Percentiles rank a stretch among this genome's conserved stretches.
These are phyloP conservation scores for Thymelicus lineola DNA, from an alignment of 2,888 invertebrate species.

Conservation along the genomic window DNA sequence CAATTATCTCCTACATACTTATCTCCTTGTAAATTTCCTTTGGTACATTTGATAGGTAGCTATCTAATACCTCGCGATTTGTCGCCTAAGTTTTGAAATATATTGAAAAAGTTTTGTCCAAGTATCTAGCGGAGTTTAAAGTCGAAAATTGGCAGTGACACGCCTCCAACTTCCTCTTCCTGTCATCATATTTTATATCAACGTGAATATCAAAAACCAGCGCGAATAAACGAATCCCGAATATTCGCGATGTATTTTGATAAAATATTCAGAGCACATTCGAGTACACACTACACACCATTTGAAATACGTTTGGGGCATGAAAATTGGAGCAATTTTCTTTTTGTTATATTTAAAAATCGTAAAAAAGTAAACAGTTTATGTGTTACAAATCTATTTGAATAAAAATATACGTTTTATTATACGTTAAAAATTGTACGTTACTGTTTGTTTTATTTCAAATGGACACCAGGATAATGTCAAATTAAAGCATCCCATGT, in stretches of 20 bases:
- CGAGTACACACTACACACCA: background rate
- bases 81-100: conserved; percentile 39
- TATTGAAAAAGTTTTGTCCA: conserved; percentile 43
- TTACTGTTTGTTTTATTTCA: no score
- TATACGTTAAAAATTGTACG: no score
- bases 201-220: conserved; percentile 31
- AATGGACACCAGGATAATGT: no score
- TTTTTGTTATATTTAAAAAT: background rate
- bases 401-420: no score
- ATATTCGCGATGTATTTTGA: conserved; percentile 13
- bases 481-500: no score
- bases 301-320: conserved; percentile 12
- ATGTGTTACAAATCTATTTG: no score
- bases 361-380: no score
- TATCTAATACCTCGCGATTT: conserved; percentile 26
- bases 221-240: conserved; percentile 18
- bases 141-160: conserved; percentile 41
- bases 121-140: conserved; percentile 32
- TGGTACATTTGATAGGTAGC: conserved; percentile 29
- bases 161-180: conserved; percentile 38
- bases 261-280: conserved; percentile 15
- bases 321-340: conserved; percentile 7
- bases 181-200: conserved; percentile 90
- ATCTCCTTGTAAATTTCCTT: conserved; percentile 28
- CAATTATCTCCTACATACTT: background rate